Conservation (phyloP, 2,888 invertebrate genomes). For the Eupithecia insigniata region DNA sequence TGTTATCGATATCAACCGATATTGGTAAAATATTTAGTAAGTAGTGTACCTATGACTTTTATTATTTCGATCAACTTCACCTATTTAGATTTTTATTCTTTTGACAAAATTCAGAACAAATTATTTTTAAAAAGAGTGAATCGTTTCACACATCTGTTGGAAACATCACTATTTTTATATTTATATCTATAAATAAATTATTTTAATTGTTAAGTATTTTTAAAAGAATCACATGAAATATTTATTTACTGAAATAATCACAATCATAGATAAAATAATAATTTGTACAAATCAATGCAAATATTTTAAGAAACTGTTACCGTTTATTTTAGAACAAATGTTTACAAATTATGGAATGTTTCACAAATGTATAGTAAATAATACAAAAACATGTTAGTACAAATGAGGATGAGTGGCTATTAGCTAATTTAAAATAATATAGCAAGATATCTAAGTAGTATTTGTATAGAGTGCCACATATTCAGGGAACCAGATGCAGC, state of each 20-base stretch:
- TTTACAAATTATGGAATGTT: conserved; percentile 22
- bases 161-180: neutral
- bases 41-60: neutral
- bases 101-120: neutral
- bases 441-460: neutral
- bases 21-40: conserved; percentile 17
- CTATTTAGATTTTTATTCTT: neutral
- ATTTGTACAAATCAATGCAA: neutral
- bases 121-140: neutral
- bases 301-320: conserved; percentile 17
- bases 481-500: neutral
- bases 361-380: neutral
- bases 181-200: neutral
- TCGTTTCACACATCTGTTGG: neutral
- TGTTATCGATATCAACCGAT: conserved; percentile 25
- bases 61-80: neutral
- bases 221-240: neutral
- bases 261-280: neutral
- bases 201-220: neutral
- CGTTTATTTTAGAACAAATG: conserved; percentile 13
- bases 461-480: neutral
- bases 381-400: neutral
- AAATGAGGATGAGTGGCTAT: neutral
- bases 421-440: neutral
- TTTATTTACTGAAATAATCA: neutral